Base-by-base conservation (phyloP, 2,113 vertebrate genomes). In the Periophthalmodon schlosseri region DNA sequence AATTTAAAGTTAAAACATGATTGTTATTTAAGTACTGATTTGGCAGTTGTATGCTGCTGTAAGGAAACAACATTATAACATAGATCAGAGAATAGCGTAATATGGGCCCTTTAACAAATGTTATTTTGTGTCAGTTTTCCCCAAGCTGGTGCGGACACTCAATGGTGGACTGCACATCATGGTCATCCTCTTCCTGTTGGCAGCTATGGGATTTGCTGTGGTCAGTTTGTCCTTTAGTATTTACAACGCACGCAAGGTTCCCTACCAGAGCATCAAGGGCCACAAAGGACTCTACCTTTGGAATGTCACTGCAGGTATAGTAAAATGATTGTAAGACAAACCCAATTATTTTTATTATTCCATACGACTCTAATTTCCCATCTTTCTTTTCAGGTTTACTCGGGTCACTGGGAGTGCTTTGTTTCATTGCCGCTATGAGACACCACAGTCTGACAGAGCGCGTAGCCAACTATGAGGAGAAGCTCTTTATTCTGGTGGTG, bases 211-310 rank as follows among this genome's bases (percentile, higher is more conserved):
- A 24, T 95, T 99, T 69, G 94, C 96, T 8, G 79, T 97, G 87
- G 93, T 98, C 92, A 98, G 96, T 90, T 93, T 95, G 77, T 97
- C 96, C 71, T 97, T 97, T 86, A 97, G 95, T 80, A 93, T 99
- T 76, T 96, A 98, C 85, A 99, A 99, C 2, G 88, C 95, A 78
- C 91, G 95, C 49, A 96, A 95, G 88, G 95, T 97, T 69, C 98
- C 98, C 8, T 98, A 97, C 84, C 95, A 95, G 68, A 96, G 96
- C 73, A 95, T 99, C 88, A 96, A 96, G 16, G 98, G 98, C 61
- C 96, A 96, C 49, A 93, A 95, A 50, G 98, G 98, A 78, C 91
- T 97, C 50, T 97, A 96, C 79, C 89, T 99, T n/a, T 99, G 98
- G 97, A 99, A 98, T 77, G 70, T 95, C 61, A 93, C 97, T 0